Conservation (phyloP, 2,113 vertebrate species). For the Notarius lentiginosus region DNA sequence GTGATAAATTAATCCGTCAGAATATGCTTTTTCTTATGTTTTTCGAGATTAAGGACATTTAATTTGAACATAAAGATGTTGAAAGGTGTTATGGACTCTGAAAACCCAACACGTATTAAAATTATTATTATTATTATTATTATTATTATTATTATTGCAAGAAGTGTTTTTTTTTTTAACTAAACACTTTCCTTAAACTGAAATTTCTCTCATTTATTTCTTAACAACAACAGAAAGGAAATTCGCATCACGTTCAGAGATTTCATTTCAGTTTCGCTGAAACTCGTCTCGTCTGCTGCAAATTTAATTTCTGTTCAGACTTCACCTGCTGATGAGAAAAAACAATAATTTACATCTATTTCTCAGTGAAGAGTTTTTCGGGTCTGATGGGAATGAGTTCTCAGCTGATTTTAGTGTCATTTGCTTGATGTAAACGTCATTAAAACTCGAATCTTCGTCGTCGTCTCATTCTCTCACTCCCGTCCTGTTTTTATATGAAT, state of each 20-base stretch:
- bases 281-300: fast-evolving
- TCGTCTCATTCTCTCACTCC: neutral
- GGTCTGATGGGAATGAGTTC: neutral
- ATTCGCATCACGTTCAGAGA: neutral
- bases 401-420: neutral
- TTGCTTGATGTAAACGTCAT: neutral
- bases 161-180: neutral
- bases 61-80: neutral
- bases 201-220: neutral
- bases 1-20: neutral
- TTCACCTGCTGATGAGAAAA: neutral
- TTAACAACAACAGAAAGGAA: too few species aligned
- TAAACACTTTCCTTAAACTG: neutral
- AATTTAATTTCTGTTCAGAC: neutral
- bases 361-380: neutral
- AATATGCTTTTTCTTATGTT: too few species aligned
- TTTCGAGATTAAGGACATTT: neutral
- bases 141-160: neutral
- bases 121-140: neutral
- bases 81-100: neutral
- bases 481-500: neutral
- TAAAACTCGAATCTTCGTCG: too few species aligned
- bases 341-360: neutral
- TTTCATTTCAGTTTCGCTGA: neutral
- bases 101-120: neutral